These are phyloP conservation scores for Ectemnius cavifrons DNA, from an alignment of 2,888 invertebrate species.

Conservation along the genomic window DNA sequence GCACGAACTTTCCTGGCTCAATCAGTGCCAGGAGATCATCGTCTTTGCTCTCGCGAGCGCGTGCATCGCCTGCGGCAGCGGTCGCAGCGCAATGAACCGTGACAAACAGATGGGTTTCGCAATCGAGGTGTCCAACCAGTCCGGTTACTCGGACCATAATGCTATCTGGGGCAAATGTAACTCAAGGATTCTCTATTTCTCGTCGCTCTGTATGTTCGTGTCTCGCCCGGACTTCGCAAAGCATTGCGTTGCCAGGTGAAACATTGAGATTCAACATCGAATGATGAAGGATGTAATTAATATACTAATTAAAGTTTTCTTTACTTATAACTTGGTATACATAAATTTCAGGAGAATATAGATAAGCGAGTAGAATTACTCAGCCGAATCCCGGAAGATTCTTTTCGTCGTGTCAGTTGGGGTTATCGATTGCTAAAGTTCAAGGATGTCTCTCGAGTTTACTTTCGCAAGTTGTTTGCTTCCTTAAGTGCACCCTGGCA, in stretches of 20 bases:
- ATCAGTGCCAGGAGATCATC: constrained; percentile 12
- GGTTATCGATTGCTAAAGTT: constrained; percentile 30
- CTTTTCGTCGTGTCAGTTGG: constrained; percentile 17
- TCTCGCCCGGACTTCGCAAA: too few species aligned
- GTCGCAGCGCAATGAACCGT: constrained; percentile 31
- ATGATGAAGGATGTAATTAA: too few species aligned
- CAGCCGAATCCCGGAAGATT: background rate
- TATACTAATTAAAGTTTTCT: too few species aligned
- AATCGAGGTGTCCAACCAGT: constrained; percentile 42
- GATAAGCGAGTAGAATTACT: too few species aligned
- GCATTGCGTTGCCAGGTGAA: too few species aligned
- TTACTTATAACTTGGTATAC: too few species aligned
- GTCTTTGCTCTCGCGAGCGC: constrained; percentile 5
- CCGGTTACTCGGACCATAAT: constrained; percentile 23
- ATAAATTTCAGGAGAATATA: too few species aligned
- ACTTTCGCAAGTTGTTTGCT: constrained; percentile 17
- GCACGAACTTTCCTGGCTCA: constrained; percentile 25
- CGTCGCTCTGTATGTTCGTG: background rate
- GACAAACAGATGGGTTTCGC: constrained; percentile 43
- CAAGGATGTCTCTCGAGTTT: background rate
- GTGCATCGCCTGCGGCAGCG: constrained; percentile 22
- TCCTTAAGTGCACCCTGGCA: constrained; percentile 29
- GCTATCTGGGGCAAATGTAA: constrained; percentile 41
- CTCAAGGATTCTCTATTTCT: constrained; percentile 37
- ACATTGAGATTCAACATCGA: too few species aligned